Percentiles rank a stretch among this genome's conserved stretches.
These are phyloP conservation scores for Stenchaetothrips biformis DNA, from an alignment of 2,888 invertebrate genomes.

Conservation along the genomic window DNA sequence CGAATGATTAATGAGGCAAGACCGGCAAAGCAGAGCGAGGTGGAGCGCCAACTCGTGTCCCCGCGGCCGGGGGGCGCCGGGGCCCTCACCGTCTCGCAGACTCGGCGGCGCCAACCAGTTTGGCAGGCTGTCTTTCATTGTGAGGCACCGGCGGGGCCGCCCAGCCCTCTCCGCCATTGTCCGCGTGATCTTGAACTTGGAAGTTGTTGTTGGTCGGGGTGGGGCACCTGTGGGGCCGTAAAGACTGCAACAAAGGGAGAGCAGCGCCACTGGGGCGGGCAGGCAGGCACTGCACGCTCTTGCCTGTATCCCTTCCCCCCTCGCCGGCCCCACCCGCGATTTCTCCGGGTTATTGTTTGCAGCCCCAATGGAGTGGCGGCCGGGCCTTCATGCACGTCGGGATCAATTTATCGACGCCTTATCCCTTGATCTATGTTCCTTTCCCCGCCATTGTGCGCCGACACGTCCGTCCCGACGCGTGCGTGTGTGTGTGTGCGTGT, in stretches of 20 bases:
- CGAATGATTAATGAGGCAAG: slow-evolving; percentile 12
- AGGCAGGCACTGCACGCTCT: not conserved
- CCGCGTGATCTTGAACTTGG: slow-evolving; percentile 15
- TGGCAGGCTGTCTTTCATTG: slow-evolving; percentile 7
- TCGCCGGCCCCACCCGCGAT: not conserved
- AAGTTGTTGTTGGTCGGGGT: not conserved
- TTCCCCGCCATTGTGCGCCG: not conserved
- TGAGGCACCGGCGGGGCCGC: not conserved
- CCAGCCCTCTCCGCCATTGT: not conserved
- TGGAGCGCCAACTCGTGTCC: not conserved
- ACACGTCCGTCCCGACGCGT: not conserved
- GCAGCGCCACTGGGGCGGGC: not conserved
- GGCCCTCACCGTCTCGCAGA: not conserved
- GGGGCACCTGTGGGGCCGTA: not conserved
- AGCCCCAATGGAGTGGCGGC: not conserved
- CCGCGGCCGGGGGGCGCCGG: not conserved
- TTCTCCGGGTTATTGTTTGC: not conserved
- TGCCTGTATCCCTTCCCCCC: not conserved
- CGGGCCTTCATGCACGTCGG: not conserved
- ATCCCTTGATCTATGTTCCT: slow-evolving; percentile 12
- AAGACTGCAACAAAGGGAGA: not conserved
- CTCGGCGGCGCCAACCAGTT: not conserved
- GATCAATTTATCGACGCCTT: slow-evolving; percentile 17
- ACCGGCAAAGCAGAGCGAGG: not conserved
- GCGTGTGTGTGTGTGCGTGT: not conserved